Percentiles rank a stretch among this genome's conserved stretches.
Conservation (phyloP, 2,113 vertebrate genomes). For the Megaceryle torquata region DNA sequence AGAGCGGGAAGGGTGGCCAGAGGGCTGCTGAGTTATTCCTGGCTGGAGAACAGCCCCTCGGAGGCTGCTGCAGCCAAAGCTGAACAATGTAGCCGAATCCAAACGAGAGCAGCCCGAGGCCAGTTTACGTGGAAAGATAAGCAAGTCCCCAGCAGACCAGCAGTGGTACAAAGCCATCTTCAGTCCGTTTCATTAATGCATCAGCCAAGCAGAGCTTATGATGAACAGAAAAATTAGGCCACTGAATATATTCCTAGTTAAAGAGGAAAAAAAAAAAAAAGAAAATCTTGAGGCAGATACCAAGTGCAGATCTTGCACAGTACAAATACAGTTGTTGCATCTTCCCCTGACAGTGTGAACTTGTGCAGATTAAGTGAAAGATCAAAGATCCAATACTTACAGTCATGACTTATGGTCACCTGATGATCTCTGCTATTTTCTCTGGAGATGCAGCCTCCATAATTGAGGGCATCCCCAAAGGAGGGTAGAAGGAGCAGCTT, state of each 20-base stretch:
- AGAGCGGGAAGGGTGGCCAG: not conserved
- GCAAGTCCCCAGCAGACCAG: not conserved
- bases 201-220: not conserved
- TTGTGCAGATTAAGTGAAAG: not conserved
- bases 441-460: not conserved
- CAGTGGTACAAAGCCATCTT: not conserved
- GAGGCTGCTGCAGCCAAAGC: not conserved
- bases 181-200: not conserved
- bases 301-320: not conserved
- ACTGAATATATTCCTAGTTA: not conserved
- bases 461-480: not conserved
- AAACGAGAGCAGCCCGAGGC: not conserved
- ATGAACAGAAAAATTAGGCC: not conserved
- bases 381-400: accelerated
- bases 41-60: not conserved
- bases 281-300: not conserved
- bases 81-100: not conserved
- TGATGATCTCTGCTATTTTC: not conserved
- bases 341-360: not conserved
- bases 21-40: not conserved
- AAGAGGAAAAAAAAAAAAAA: accelerated
- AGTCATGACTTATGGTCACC: not conserved
- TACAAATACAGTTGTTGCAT: not conserved
- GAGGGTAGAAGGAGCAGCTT: not conserved
- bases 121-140: not conserved